A percentile compares a stretch with the other conserved stretches of the same genome.
Conservation (phyloP, 2,797 vertebrate genomes). For the Falco berigora region DNA sequence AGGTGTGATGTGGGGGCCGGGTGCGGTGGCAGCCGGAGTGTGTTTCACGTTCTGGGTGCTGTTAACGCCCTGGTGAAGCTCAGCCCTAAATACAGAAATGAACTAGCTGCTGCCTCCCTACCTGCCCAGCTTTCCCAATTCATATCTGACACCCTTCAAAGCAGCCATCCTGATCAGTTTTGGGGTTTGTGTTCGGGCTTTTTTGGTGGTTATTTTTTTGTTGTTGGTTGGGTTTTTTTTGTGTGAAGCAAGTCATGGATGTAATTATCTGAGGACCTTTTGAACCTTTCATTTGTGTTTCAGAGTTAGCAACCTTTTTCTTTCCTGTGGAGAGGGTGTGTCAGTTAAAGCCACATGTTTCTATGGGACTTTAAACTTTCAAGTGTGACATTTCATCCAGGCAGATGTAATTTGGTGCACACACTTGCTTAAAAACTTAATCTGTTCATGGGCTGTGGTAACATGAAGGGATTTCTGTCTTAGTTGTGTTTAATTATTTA, state of each 20-base stretch:
- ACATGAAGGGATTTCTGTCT: neutral
- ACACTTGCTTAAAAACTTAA: neutral
- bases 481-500: neutral
- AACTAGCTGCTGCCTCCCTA: neutral
- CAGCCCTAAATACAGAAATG: neutral
- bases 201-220: neutral
- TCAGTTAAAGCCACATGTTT: neutral
- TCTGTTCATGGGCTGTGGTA: neutral
- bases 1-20: accelerated
- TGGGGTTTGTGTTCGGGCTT: neutral
- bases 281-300: neutral
- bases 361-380: constrained; percentile 34
- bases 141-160: neutral
- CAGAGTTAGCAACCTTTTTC: neutral
- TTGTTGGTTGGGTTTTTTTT: neutral
- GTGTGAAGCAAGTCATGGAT: neutral
- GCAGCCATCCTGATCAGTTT: neutral
- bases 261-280: neutral
- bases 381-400: neutral
- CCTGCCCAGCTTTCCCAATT: neutral
- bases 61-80: neutral
- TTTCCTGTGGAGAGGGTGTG: neutral
- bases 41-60: too few species aligned
- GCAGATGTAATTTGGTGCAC: neutral
- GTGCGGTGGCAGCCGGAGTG: neutral